Evolutionary conservation across 2,888 invertebrate species (phyloP), one percentile per base, ranked within the genome.

Genomic region (Aphrophora alni): DNA sequence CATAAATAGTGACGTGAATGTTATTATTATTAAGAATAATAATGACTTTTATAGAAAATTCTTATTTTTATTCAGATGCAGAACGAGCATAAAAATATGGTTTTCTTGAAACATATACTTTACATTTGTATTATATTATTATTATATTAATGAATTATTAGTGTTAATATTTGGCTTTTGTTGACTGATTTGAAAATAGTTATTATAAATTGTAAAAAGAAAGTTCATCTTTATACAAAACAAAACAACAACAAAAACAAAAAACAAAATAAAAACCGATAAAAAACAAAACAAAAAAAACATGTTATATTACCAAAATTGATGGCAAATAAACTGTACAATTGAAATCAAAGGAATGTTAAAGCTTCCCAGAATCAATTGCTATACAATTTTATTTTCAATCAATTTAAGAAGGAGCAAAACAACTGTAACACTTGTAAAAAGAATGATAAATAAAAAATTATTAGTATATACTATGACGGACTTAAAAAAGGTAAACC

Each of bases 121-220:
- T 33, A 33, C 33, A 59, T 59, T 59, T 74, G 74, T 79, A 79
- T 74, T 72, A 78, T 78, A 78, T 77, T 77, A 76, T 76, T 76
- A 79, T 79, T 74, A 74, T 78, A 78, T 78, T 59, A 59, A 59
- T 59, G 59, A 59, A 59, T 59, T 74, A 74, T 79, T 79, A 25
- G 72, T 79, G 78, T 79, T 79, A 68, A 79, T 79, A 79, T 68
- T 74, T 78, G 73, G 59, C 59, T 38, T 78, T 79, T 79, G 78
- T 79, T 79, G 78, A 79, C 78, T 79, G 78, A 79, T 74, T 74
- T 74, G 68, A 73, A 68, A 71, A 72, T 51, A 72, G 73, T 51
- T 79, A 59, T 79, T 79, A 74, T 68, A 79, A 79, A 79, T 59
- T 79, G 73, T 73, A 74, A 79, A 79, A 79, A 79, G 74, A 79